These are phyloP conservation scores for Drosophila setosimentum DNA, from an alignment of 2,888 invertebrate genomes.

Conservation along the genomic window DNA sequence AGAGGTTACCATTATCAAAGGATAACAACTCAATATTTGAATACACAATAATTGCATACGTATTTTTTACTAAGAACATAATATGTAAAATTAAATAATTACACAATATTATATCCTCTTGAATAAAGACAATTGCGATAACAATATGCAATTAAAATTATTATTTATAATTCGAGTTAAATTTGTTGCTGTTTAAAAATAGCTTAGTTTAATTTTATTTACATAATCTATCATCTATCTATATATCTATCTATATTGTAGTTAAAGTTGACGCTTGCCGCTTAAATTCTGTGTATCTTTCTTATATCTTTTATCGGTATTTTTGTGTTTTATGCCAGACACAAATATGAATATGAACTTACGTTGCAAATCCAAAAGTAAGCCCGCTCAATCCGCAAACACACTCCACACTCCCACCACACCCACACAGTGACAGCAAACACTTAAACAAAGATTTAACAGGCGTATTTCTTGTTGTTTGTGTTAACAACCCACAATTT, in stretches of 20 bases:
- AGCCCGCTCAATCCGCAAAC: slow-evolving; percentile 13
- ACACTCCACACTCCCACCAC: slow-evolving; percentile 14
- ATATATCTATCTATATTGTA: neutral
- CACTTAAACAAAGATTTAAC: slow-evolving; percentile 53
- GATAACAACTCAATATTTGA: too few species aligned
- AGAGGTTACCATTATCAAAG: neutral
- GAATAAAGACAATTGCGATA: neutral
- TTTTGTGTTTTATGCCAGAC: slow-evolving; percentile 35
- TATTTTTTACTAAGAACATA: neutral
- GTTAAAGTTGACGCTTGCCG: slow-evolving; percentile 47
- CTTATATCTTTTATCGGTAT: slow-evolving; percentile 1
- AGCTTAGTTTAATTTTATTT: neutral
- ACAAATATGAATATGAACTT: slow-evolving; percentile 11
- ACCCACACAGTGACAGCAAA: slow-evolving; percentile 29
- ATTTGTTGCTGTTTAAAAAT: neutral
- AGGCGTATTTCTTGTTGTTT: slow-evolving; percentile 23
- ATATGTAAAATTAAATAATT: neutral
- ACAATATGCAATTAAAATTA: neutral
- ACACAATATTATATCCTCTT: neutral
- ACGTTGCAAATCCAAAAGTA: neutral
- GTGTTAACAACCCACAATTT: slow-evolving; percentile 61
- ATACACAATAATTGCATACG: neutral
- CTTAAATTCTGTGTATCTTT: slow-evolving; percentile 36
- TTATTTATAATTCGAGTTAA: neutral
- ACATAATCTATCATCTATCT: neutral